A percentile compares a stretch with the other conserved stretches of the same genome.
Evolutionary conservation across 1,140 invertebrate genomes (phyloP).

Genomic region (Metaphire vulgaris): DNA sequence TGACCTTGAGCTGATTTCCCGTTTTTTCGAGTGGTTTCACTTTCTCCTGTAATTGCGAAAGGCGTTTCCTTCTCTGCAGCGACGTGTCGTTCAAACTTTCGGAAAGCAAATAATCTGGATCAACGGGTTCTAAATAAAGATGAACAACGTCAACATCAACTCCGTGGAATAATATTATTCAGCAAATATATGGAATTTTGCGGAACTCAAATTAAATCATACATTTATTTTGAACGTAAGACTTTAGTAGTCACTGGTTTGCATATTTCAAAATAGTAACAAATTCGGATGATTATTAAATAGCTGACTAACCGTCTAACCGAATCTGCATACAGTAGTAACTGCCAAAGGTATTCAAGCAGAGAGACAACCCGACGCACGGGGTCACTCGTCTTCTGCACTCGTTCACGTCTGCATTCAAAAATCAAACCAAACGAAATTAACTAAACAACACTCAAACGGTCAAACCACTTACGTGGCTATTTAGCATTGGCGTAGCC

Average conservation of each 20-base stretch:
- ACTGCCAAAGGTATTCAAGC: not conserved
- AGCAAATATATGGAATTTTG: not conserved
- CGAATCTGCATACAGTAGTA: not conserved
- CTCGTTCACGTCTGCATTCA: not conserved
- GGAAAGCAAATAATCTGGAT: not conserved
- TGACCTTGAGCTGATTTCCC: not conserved
- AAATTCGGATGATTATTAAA: not conserved
- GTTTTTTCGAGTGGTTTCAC: not conserved
- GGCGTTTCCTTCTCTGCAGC: not conserved
- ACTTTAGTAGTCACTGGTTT: too few relatives aligned
- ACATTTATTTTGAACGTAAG: too few relatives aligned
- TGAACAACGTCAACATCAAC: not conserved
- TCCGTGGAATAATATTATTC: not conserved
- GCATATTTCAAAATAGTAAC: too few relatives aligned
- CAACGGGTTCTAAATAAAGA: not conserved
- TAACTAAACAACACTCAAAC: not conserved
- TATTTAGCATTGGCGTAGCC: not conserved
- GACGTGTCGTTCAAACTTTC: not conserved
- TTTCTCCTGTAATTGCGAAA: not conserved
- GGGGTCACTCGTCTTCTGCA: not conserved
- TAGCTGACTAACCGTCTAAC: not conserved
- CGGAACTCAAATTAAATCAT: not conserved
- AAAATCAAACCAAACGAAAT: not conserved
- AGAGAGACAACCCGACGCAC: not conserved
- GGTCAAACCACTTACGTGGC: not conserved